Base-by-base conservation (phyloP, 1,140 invertebrate genomes). In the Papilio polyxenes region DNA sequence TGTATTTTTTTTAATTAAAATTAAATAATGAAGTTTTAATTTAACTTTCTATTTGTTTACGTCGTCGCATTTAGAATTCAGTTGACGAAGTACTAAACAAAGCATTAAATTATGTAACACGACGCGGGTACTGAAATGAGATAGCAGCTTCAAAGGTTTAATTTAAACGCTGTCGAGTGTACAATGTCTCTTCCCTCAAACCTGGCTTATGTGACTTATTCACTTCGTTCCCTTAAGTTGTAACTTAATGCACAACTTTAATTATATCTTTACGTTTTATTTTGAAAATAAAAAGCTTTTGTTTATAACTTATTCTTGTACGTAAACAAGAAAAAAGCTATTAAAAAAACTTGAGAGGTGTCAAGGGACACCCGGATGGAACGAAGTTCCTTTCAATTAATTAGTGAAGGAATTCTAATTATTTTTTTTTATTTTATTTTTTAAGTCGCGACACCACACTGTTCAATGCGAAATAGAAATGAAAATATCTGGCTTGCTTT, bases 91-190 rank as follows among this genome's bases (percentile, higher is more conserved):
- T 72, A 37, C 65, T 37, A 72, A 72, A 72, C 65, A 72, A 72
- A 72, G 65, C 65, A 37, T 40, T 72, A 72, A 72, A 72, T 72
- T 72, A 72, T 72, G 65, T 72, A 72, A 72, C 62, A 65, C 65
- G 13, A 23, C 65, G 65, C 23, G 53, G 37, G 13, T 72, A 15
- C n/a, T 37, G 65, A 72, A 72, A 72, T 72, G 31, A 72, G 65
- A 72, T 40, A 72, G 3, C 53, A 56, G 15, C 65, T 72, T 72
- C 65, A 37, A 72, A 72, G 23, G 23, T 72, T 40, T 72, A 72
- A 72, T 72, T 72, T 72, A 72, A 72, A 72, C 6, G 65, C 65
- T 37, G 65, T 72, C 31, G 65, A 72, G 23, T 72, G 65, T 72
- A 72, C 65, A 31, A 20, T 37, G 65, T 69, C 31, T 20, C 23